Conservation (phyloP, 2,888 invertebrate species). For the Chloroclystis v-ata region DNA sequence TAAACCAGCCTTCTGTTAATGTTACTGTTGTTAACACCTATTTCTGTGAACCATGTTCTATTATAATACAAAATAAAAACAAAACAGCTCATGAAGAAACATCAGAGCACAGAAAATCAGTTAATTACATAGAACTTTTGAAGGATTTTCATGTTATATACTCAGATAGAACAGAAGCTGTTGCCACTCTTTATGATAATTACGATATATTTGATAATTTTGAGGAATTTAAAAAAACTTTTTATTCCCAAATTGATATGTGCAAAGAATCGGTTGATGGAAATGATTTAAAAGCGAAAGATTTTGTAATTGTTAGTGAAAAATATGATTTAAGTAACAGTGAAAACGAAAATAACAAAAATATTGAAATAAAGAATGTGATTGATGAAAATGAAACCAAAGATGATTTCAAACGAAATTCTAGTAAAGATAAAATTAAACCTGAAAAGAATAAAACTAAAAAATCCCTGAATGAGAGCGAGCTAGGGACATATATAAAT, state of each 20-base stretch:
- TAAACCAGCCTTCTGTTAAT: background rate
- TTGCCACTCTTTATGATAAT: background rate
- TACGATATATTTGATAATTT: background rate
- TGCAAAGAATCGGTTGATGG: too few species aligned
- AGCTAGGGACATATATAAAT: conserved; percentile 11
- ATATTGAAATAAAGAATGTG: too few species aligned
- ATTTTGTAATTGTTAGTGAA: too few species aligned
- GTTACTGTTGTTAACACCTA: conserved; percentile 15
- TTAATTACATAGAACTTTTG: conserved; percentile 29
- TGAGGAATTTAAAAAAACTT: background rate
- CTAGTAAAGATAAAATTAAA: too few species aligned
- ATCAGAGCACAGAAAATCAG: conserved; percentile 27
- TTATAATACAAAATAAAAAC: conserved; percentile 12
- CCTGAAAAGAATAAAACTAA: background rate
- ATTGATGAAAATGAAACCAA: background rate
- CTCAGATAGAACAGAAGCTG: conserved; percentile 8
- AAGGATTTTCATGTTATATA: conserved; percentile 27
- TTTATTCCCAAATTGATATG: background rate
- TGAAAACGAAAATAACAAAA: too few species aligned
- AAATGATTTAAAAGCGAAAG: too few species aligned
- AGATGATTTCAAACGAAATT: too few species aligned
- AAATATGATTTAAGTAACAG: too few species aligned
- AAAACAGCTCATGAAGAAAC: background rate
- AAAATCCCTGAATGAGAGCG: background rate
- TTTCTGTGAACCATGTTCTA: conserved; percentile 36